Conservation (phyloP, 2,113 vertebrate species). For the Pomatorhinus ruficollis region DNA sequence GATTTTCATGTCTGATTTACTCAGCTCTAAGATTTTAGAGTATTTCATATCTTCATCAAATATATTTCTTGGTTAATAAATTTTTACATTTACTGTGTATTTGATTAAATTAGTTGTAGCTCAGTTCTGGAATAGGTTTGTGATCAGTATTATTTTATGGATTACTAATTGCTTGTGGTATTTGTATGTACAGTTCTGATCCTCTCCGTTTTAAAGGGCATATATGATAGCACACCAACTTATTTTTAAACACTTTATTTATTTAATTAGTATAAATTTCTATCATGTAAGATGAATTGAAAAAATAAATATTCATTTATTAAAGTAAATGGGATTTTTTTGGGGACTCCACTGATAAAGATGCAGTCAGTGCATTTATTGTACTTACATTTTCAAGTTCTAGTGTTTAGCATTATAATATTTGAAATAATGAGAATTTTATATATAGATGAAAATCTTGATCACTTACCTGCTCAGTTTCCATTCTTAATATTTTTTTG, state of each 20-base stretch:
- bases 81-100: slow-evolving; percentile 45
- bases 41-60: slow-evolving; percentile 21
- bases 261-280: slow-evolving; percentile 71
- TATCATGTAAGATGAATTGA: slow-evolving; percentile 57
- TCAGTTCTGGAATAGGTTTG: slow-evolving; percentile 52
- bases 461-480: slow-evolving; percentile 13
- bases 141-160: slow-evolving; percentile 71
- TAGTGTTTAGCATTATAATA: slow-evolving; percentile 57
- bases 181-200: slow-evolving; percentile 64
- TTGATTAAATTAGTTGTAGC: slow-evolving; percentile 53
- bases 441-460: slow-evolving; percentile 44
- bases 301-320: slow-evolving; percentile 59
- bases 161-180: slow-evolving; percentile 36
- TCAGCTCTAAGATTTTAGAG: neutral
- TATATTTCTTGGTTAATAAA: slow-evolving; percentile 15
- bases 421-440: slow-evolving; percentile 63
- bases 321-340: slow-evolving; percentile 63
- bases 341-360: slow-evolving; percentile 48
- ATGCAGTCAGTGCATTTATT: slow-evolving; percentile 56
- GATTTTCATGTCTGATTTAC: neutral
- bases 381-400: slow-evolving; percentile 43
- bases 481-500: slow-evolving; percentile 12
- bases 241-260: slow-evolving; percentile 76
- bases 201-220: slow-evolving; percentile 59
- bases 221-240: slow-evolving; percentile 63